Evolutionary conservation across 1,140 invertebrate genomes (phyloP), one percentile per base, ranked within the genome.

Genomic region (Meteorus sp.): DNA sequence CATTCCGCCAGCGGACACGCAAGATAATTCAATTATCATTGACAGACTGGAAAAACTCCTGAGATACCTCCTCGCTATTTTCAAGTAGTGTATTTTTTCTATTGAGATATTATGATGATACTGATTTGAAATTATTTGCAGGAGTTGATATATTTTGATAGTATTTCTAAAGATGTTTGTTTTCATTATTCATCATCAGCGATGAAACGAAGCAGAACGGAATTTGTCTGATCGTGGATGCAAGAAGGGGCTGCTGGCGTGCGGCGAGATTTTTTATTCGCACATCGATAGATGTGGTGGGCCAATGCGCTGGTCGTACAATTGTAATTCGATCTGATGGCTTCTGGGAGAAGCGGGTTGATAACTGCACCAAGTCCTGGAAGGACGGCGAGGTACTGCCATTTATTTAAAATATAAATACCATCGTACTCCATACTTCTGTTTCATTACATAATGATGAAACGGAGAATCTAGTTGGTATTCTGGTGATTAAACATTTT

Each of bases 331-430:
- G 87, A 59, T 85, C 86, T 2, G 88, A 89, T 64, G 85, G 85
- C 7, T 89, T 89, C 74, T 89, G 88, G 88, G 87, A 89, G 70
- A 88, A 88, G 64, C 73, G 83, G n/a, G 86, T 89, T 25, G 86
- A 89, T 62, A 85, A 86, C 61, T 89, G 88, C 70, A 83, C 86
- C 19, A 85, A 83, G 55, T 78, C 84, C 2, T 84, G 86, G 50
- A 83, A 83, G 47, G 85, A 88, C 56, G 83, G 82, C 58, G 85
- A 89, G 79, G 88, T 89, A 71, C 31, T 51, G 22, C 17, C 23
- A 17, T 27, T 43, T 52, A 5, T 35, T n/a, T n/a, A n/a, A 52
- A 51, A 25, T 11, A 33, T 29, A 27, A 33, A n/a, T n/a, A n/a
- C n/a, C n/a, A n/a, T n/a, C n/a, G n/a, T n/a, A n/a, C n/a, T n/a